phyloP scores from a whole-genome alignment of 2,797 vertebrate genomes.

The Threskiornis aethiopicus region DNA sequence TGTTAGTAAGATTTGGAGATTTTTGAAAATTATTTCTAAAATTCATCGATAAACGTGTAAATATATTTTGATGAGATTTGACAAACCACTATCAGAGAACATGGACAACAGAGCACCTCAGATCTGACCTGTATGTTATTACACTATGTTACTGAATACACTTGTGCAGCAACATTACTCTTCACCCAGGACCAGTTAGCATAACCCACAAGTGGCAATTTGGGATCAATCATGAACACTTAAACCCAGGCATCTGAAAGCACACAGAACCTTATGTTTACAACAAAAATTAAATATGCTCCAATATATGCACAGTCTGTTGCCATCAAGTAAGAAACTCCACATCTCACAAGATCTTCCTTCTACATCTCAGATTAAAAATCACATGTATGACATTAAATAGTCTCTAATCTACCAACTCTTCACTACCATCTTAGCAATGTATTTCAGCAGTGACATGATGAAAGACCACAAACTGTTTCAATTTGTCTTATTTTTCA shows the following conservation, averaged over 20 bases:
- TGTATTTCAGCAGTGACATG: background rate
- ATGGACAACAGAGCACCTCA: background rate
- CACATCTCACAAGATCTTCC: background rate
- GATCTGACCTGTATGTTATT: background rate
- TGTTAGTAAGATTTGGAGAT: background rate
- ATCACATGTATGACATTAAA: background rate
- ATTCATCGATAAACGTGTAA: background rate
- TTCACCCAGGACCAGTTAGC: background rate
- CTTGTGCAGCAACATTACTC: background rate
- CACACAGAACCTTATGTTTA: background rate
- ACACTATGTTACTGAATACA: background rate
- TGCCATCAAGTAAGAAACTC: background rate
- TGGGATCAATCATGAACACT: rapidly evolving
- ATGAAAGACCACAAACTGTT: background rate
- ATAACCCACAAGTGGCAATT: background rate
- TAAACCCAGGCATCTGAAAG: background rate
- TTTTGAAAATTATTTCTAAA: background rate
- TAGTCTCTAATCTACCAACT: background rate
- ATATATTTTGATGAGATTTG: background rate
- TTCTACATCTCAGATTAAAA: background rate
- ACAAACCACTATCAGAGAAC: background rate
- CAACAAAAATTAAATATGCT: background rate
- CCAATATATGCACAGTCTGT: background rate
- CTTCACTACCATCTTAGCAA: background rate
- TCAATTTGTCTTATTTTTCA: background rate